These are phyloP conservation scores for Bombus terrestris DNA, from an alignment of 1,140 invertebrate species.

Conservation along the genomic window DNA sequence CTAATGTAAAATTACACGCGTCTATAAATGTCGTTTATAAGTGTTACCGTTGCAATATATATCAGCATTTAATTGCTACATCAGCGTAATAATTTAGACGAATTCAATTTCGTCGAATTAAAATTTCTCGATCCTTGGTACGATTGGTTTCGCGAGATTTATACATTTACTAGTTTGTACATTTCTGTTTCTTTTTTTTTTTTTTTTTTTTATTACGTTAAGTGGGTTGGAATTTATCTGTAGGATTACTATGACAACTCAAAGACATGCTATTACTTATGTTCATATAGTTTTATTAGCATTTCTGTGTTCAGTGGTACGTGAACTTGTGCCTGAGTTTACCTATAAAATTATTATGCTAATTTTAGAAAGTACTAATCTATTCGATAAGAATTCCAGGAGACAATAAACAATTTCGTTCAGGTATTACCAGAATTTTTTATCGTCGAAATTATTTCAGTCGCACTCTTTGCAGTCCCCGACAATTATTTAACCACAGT, in stretches of 20 bases:
- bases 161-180: neutral
- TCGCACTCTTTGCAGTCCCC: neutral
- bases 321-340: neutral
- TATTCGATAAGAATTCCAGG: neutral
- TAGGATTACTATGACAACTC: neutral
- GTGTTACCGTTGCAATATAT: neutral
- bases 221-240: neutral
- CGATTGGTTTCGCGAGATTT: no score
- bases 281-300: neutral
- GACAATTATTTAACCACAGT: neutral
- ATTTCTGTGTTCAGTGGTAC: neutral
- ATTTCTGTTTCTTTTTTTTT: no score
- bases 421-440: neutral
- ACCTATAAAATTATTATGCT: neutral
- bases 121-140: neutral
- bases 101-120: neutral
- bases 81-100: neutral
- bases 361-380: neutral
- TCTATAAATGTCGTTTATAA: neutral
- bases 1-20: neutral
- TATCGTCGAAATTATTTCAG: neutral
- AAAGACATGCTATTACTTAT: neutral
- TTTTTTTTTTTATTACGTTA: neutral
- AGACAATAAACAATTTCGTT: neutral
- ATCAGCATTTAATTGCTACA: neutral